These are phyloP conservation scores for Tauraco erythrolophus DNA, from an alignment of 2,113 vertebrate species.

Conservation along the genomic window DNA sequence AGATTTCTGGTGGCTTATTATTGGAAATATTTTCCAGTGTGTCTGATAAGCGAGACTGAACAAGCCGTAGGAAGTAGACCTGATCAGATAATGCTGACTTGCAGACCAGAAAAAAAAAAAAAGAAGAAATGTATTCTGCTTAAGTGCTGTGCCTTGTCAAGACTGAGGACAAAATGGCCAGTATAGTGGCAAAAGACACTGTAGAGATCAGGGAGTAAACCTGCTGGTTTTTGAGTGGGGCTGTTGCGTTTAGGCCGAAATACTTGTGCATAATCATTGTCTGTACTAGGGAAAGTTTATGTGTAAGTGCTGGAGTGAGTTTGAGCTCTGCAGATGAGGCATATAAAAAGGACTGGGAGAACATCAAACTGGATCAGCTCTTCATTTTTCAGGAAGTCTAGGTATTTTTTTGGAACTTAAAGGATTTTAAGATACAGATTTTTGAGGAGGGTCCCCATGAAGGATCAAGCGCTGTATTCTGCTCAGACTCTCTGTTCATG, in stretches of 20 bases:
- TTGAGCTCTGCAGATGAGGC: neutral
- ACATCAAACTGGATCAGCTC: neutral
- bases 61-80: conserved; percentile 43
- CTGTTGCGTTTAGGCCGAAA: neutral
- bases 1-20: conserved; percentile 70
- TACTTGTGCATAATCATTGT: neutral
- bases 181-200: neutral
- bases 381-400: neutral
- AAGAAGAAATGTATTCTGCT: conserved; percentile 40
- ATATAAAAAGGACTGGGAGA: neutral
- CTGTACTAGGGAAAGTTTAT: neutral
- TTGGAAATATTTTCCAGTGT: conserved; percentile 68
- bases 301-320: neutral
- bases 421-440: neutral
- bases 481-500: neutral
- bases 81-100: conserved; percentile 60
- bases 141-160: conserved; percentile 11
- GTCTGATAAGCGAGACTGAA: conserved; percentile 62
- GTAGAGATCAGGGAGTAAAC: neutral
- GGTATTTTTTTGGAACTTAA: neutral
- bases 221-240: neutral
- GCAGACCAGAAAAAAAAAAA: conserved; percentile 61
- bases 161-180: neutral
- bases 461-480: neutral
- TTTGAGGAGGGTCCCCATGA: neutral